A percentile compares a stretch with the other conserved stretches of the same genome.
Evolutionary conservation across 1,140 invertebrate genomes (phyloP).

Genomic region (Drosophila pseudoobscura): DNA sequence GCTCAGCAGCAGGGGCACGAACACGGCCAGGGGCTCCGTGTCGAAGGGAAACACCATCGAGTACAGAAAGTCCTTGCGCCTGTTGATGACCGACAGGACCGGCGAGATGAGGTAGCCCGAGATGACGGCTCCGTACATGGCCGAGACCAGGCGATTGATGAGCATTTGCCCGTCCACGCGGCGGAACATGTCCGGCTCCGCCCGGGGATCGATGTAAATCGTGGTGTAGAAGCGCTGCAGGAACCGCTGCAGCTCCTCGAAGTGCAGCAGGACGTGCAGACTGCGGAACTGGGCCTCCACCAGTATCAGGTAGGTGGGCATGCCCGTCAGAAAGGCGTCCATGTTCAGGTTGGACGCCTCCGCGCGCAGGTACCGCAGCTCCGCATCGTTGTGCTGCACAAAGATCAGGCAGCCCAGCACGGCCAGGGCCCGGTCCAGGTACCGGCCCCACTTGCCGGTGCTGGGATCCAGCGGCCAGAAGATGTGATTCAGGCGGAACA

Average conservation of each 20-base stretch:
- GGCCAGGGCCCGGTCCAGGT: conserved; percentile 34
- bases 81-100: conserved; percentile 38
- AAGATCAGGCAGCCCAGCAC: conserved; percentile 41
- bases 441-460: conserved; percentile 18
- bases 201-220: conserved; percentile 63
- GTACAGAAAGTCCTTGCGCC: conserved; percentile 42
- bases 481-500: conserved; percentile 63
- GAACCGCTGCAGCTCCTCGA: conserved; percentile 35
- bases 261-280: conserved; percentile 28
- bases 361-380: conserved; percentile 59
- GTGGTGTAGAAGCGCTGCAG: conserved; percentile 56
- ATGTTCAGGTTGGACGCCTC: conserved; percentile 48
- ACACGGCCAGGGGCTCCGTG: conserved; percentile 42
- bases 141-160: conserved; percentile 47
- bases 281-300: conserved; percentile 65
- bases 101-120: conserved; percentile 43
- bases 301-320: conserved; percentile 69
- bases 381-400: conserved; percentile 65
- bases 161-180: conserved; percentile 32
- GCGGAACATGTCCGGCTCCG: conserved; percentile 33
- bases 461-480: conserved; percentile 69
- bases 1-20: conserved; percentile 48
- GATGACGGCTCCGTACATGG: conserved; percentile 52
- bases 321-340: conserved; percentile 62
- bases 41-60: conserved; percentile 65